Base-by-base conservation (phyloP, 2,797 vertebrate genomes). In the Tragelaphus oryx region DNA sequence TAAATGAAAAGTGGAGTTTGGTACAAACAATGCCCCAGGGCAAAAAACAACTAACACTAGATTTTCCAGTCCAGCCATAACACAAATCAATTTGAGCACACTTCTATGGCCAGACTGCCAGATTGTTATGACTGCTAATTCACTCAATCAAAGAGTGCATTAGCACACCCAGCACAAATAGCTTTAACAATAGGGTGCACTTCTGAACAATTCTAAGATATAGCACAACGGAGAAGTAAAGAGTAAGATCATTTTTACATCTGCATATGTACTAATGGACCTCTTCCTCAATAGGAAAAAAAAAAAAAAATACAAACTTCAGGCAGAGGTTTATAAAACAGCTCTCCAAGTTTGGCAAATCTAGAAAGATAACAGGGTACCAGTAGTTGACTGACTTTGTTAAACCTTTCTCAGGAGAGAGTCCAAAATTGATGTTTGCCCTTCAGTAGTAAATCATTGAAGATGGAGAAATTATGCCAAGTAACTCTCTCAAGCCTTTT, bases 121-220 rank as follows among this genome's bases (percentile, higher is more conserved):
- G 98, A 98, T 98, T 98, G 98, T 98, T 98, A 98, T 98, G 98
- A 98, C 98, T 98, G 98, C 98, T 98, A 98, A 98, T 98, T 98
- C 98, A 98, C 98, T 98, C 98, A 98, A 98, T 98, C 98, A 98
- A 98, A 98, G 96, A 98, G 98, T 98, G 97, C 98, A 98, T 98
- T 98, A 98, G 98, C 97, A 98, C 98, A 97, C 98, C 80, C 95
- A 75, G 97, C 98, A 98, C 98, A 98, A 98, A 97, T 98, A 98
- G 97, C 98, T 97, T 97, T 96, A 97, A 98, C 98, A 98, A 97
- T 97, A 90, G 96, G 97, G 91, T 97, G 89, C 95, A 93, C 97
- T 98, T 98, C 93, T 97, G 95, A 98, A 82, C 97, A 89, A 96
- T 89, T 97, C 92, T 96, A 97, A 97, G 89, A 94, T 97, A 93